Evolutionary conservation across 2,797 vertebrate species (phyloP).

Genomic region (Phoxinus dragarum): DNA sequence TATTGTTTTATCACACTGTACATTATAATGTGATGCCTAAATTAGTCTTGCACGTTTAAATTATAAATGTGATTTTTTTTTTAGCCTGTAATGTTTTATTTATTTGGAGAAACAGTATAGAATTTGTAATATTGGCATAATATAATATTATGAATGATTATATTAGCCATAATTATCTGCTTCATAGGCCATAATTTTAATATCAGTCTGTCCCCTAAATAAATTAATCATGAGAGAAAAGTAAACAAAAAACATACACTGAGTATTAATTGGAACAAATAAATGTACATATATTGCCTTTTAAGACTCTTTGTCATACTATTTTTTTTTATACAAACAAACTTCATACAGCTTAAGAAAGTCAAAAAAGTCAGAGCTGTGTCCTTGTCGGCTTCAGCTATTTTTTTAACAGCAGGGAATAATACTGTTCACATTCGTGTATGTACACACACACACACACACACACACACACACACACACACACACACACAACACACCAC

Average conservation of each 20-base stretch:
- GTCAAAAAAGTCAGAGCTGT: neutral
- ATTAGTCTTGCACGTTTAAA: neutral
- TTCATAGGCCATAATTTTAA: neutral
- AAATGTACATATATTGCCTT: neutral
- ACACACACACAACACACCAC: neutral
- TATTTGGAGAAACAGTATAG: neutral
- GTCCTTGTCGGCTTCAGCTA: neutral
- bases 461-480: neutral
- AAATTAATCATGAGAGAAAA: neutral
- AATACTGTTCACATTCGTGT: constrained; percentile 49
- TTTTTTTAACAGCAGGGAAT: constrained; percentile 11
- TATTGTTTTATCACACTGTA: neutral
- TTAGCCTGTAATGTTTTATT: neutral
- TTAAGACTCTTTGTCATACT: neutral
- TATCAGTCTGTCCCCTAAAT: neutral
- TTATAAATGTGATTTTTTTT: neutral
- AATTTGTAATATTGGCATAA: neutral
- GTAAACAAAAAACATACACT: neutral
- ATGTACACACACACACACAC: constrained; percentile 13
- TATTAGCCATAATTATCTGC: neutral
- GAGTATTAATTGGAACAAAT: neutral
- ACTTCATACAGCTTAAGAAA: neutral
- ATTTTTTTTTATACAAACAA: neutral
- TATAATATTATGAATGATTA: neutral
- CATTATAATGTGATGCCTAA: neutral